Evolutionary conservation across 1,140 invertebrate genomes (phyloP).

Genomic region (Leguminivora glycinivorella): DNA sequence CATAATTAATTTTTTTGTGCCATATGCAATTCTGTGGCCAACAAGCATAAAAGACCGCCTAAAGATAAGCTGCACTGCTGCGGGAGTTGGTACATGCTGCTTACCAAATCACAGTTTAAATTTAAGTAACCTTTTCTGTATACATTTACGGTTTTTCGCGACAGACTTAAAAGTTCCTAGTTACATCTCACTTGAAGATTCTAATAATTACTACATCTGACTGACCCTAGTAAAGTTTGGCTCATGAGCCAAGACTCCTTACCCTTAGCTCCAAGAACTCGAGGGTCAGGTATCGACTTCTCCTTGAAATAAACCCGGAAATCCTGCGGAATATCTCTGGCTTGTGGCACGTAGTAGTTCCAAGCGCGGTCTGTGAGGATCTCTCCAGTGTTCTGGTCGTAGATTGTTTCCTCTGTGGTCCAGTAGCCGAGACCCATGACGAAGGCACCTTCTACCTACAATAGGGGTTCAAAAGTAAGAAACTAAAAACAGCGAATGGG

Average conservation of each 20-base stretch:
- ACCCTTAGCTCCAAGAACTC: conserved; percentile 87
- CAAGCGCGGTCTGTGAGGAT: conserved; percentile 86
- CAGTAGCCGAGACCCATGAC: conserved; percentile 90
- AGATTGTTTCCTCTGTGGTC: conserved; percentile 84
- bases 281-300: conserved; percentile 83
- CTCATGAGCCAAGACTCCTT: conserved; percentile 26
- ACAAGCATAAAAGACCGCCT: too few species aligned
- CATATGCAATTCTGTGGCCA: too few species aligned
- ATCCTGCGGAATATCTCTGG: conserved; percentile 89
- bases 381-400: conserved; percentile 81
- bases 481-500: too few species aligned
- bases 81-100: too few species aligned
- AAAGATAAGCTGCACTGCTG: too few species aligned
- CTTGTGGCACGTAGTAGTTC: conserved; percentile 88
- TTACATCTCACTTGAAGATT: too few species aligned
- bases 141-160: too few species aligned
- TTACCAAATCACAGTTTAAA: too few species aligned
- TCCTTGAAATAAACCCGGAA: conserved; percentile 84
- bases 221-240: neutral
- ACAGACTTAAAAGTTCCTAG: too few species aligned
- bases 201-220: too few species aligned
- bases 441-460: conserved; percentile 84
- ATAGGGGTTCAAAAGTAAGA: neutral
- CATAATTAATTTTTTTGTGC: too few species aligned
- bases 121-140: too few species aligned